Base-by-base conservation (phyloP, 2,888 invertebrate genomes). In the Stenurella melanura region DNA sequence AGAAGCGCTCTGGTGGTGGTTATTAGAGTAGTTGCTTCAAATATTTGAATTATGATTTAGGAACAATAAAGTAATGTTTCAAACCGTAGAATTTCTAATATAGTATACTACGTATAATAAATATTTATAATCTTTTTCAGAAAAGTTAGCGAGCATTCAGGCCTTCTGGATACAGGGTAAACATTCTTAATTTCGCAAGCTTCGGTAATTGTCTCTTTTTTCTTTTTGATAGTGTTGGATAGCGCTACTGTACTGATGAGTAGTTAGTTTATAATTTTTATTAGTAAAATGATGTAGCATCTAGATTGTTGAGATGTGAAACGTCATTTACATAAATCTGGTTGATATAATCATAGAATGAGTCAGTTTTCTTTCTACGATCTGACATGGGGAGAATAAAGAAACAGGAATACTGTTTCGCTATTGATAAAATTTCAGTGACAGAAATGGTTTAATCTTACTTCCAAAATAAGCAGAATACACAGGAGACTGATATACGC, bases 81-180 rank as follows among this genome's bases (percentile, higher is more conserved):
- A 50, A 4, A 12, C 3, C 18, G 18, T 57, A 19, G 19, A 10
- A 21, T 58, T 58, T 58, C 19, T 18, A 58, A 19, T 7, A 12
- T 42, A 34, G 18, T 18, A 26, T 26, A 54, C 42, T 30, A 30
- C 26, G 56, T n/a, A 9, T 15, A 17, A 26, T 50, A 58, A 11
- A 58, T 58, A 21, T 69, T 57, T 38, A 58, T 64, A 71, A 38
- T 78, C 74, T 78, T 75, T 83, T 83, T 78, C 83, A 83, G 83
- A 78, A 70, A 76, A 50, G 61, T 78, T 56, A 78, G 77, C 42
- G 83, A 83, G 74, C 77, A 73, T 66, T 81, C 81, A n/a, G 77
- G 78, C 68, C 76, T 80, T 38, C 72, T 80, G 69, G 73, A 74
- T 21, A 66, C 18, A 60, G 77, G 80, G 80, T 80, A 80, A 79